Evolutionary conservation across 92 coral and sea anemone genomes (phyloP).

Genomic region (Zoanthus sociatus): DNA sequence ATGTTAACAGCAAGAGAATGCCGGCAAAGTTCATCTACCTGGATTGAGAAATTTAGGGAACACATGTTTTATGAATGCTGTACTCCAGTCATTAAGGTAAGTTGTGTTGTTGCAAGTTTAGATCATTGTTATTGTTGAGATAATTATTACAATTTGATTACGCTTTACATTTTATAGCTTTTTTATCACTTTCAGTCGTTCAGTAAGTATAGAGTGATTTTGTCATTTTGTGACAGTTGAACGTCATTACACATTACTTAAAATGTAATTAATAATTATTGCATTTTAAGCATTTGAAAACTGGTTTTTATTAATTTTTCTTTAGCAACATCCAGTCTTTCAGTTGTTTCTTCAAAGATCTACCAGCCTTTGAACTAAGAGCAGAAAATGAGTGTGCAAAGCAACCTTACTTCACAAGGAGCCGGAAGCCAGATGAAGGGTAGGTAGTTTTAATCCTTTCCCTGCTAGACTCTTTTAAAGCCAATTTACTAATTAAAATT

Average conservation of each 20-base stretch:
- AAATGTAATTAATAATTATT: too few relatives aligned
- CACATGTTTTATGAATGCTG: constrained; percentile 99
- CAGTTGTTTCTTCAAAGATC: constrained; percentile 98
- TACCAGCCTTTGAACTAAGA: constrained; percentile 95
- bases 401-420: constrained; percentile 94
- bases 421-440: constrained; percentile 98
- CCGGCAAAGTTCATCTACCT: constrained; percentile 87
- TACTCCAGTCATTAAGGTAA: constrained; percentile 93
- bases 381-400: constrained; percentile 85
- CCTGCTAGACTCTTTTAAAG: too few relatives aligned
- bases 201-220: too few relatives aligned
- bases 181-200: too few relatives aligned
- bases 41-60: constrained; percentile 98
- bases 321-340: constrained; percentile 94
- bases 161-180: too few relatives aligned
- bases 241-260: too few relatives aligned
- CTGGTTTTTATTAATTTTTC: neutral
- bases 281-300: too few relatives aligned
- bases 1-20: constrained; percentile 89
- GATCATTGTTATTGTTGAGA: neutral
- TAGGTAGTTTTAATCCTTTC: constrained; percentile 21
- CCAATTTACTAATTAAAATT: too few relatives aligned
- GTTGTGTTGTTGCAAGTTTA: neutral
- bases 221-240: too few relatives aligned
- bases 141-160: too few relatives aligned